Conservation (phyloP, 1,140 invertebrate genomes). For the Bombus breviceps region DNA sequence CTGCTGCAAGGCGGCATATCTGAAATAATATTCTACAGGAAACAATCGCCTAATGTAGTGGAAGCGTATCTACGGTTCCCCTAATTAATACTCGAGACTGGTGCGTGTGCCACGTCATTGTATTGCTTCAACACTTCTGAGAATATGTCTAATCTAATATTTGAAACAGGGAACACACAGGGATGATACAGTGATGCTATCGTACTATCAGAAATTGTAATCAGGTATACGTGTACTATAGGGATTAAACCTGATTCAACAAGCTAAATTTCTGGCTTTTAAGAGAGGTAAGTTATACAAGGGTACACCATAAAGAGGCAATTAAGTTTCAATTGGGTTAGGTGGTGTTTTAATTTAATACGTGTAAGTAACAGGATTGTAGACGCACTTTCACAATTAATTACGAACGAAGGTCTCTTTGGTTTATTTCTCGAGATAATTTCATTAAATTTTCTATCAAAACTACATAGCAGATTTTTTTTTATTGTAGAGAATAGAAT, state of each 20-base stretch:
- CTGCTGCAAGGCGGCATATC: conserved; percentile 81
- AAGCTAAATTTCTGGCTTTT: neutral
- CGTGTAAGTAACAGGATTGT: neutral
- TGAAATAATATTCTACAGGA: conserved; percentile 65
- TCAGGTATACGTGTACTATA: neutral
- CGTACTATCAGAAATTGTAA: neutral
- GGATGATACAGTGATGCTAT: neutral
- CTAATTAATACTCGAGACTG: conserved; percentile 41
- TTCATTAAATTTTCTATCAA: too few species aligned
- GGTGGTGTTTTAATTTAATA: neutral
- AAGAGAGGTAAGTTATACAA: neutral
- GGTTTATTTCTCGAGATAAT: too few species aligned
- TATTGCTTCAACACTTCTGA: neutral
- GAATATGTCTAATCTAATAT: conserved; percentile 52
- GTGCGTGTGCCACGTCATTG: conserved; percentile 31
- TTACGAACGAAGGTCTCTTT: too few species aligned
- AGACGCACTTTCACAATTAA: too few species aligned
- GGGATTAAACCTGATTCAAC: neutral
- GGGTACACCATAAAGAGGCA: neutral
- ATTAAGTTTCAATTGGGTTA: neutral
- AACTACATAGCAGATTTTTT: neutral
- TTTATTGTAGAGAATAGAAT: neutral
- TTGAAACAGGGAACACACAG: neutral
- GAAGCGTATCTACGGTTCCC: neutral
- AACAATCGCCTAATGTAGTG: neutral